Evolutionary conservation across 1,140 invertebrate genomes (phyloP).

Genomic region (Centruroides vittatus): DNA sequence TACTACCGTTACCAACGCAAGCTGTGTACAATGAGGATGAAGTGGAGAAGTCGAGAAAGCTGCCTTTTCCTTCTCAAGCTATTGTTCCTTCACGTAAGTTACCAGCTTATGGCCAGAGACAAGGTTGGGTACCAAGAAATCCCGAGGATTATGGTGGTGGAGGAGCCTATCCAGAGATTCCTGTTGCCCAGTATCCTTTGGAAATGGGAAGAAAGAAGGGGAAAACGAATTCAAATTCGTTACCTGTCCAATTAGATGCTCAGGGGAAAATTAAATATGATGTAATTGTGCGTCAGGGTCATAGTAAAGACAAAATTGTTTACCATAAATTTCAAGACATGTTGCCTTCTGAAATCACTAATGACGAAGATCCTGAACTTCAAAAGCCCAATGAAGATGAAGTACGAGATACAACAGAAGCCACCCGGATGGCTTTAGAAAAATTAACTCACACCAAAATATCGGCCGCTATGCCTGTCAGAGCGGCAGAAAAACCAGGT

Average conservation of each 20-base stretch:
- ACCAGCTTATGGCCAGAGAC: constrained; percentile 88
- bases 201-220: constrained; percentile 52
- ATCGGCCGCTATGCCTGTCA: constrained; percentile 75
- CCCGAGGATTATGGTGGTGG: constrained; percentile 76
- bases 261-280: constrained; percentile 95
- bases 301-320: constrained; percentile 86
- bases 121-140: constrained; percentile 80
- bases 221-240: constrained; percentile 55
- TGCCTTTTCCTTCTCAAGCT: not conserved
- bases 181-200: constrained; percentile 90
- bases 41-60: constrained; percentile 16
- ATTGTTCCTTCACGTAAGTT: constrained; percentile 1
- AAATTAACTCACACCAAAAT: constrained; percentile 79
- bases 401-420: constrained; percentile 48
- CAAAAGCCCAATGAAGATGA: constrained; percentile 68
- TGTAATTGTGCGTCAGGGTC: constrained; percentile 83
- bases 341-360: constrained; percentile 78
- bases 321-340: constrained; percentile 91
- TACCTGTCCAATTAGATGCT: constrained; percentile 86
- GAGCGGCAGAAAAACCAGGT: constrained; percentile 73
- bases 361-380: constrained; percentile 76
- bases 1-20: too few species aligned
- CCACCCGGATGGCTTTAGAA: constrained; percentile 64
- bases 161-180: constrained; percentile 96
- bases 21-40: too few species aligned